These are phyloP conservation scores for Asobara japonica DNA, from an alignment of 1,140 invertebrate genomes.

Conservation along the genomic window DNA sequence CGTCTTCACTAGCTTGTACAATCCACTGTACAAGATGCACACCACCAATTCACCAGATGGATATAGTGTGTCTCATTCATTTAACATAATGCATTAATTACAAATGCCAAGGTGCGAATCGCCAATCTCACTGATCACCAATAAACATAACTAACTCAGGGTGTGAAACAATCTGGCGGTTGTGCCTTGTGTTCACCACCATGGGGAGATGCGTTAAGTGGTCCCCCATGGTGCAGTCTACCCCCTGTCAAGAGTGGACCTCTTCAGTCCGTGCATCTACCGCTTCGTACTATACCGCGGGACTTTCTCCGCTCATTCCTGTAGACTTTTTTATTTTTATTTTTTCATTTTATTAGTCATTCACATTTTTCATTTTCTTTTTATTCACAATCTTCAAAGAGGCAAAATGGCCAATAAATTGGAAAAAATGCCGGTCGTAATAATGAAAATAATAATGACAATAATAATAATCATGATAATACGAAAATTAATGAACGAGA, in stretches of 20 bases:
- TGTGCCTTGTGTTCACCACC: conserved; percentile 11
- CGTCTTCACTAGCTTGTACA: not conserved
- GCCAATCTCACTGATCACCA: conserved; percentile 17
- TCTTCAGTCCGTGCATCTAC: conserved; percentile 1
- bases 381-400: no score
- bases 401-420: no score
- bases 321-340: not conserved
- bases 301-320: conserved; percentile 11
- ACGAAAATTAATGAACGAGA: no score
- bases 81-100: not conserved
- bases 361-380: not conserved
- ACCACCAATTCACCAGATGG: not conserved
- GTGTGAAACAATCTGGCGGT: conserved; percentile 35
- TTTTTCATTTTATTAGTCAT: not conserved
- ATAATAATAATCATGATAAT: no score
- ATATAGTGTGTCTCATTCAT: not conserved
- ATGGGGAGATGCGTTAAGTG: conserved; percentile 32
- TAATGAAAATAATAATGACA: no score
- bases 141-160: conserved; percentile 34
- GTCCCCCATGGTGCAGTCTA: conserved; percentile 37
- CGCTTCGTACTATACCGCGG: conserved; percentile 22
- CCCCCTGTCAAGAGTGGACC: conserved; percentile 37
- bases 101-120: not conserved
- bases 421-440: no score
- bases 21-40: not conserved